Evolutionary conservation across 1,140 invertebrate species (phyloP).

Genomic region (Stegodyphus dumicola): DNA sequence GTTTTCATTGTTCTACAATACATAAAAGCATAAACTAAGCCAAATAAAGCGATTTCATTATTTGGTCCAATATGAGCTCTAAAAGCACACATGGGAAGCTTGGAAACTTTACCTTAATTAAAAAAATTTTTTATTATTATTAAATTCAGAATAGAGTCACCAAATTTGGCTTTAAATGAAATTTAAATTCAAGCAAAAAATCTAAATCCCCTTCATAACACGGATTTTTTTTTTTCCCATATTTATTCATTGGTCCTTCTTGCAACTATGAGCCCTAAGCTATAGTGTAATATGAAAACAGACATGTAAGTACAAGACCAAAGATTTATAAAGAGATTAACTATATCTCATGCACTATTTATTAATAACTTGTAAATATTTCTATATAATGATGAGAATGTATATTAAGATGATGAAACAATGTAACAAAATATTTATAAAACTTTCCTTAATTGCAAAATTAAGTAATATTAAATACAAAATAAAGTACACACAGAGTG

Average conservation of each 20-base stretch:
- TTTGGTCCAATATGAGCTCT: too few relatives aligned
- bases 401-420: constrained; percentile 50
- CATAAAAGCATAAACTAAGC: too few relatives aligned
- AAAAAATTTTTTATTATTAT: too few relatives aligned
- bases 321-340: constrained; percentile 37
- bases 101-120: too few relatives aligned
- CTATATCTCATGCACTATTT: constrained; percentile 9
- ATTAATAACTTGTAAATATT: constrained; percentile 42
- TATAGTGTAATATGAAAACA: constrained; percentile 45
- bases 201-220: too few relatives aligned
- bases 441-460: constrained; percentile 57
- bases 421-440: constrained; percentile 58
- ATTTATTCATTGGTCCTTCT: constrained; percentile 49
- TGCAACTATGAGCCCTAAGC: constrained; percentile 43
- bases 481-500: constrained; percentile 39
- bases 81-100: too few relatives aligned
- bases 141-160: too few relatives aligned
- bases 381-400: constrained; percentile 49
- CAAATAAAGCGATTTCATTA: too few relatives aligned
- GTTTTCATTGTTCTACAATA: too few relatives aligned
- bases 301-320: constrained; percentile 46
- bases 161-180: too few relatives aligned
- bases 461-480: constrained; percentile 45
- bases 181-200: too few relatives aligned
- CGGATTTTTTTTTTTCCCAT: too few relatives aligned